Conservation (phyloP, 1,140 invertebrate genomes). For the Drosophila sulfurigaster region DNA sequence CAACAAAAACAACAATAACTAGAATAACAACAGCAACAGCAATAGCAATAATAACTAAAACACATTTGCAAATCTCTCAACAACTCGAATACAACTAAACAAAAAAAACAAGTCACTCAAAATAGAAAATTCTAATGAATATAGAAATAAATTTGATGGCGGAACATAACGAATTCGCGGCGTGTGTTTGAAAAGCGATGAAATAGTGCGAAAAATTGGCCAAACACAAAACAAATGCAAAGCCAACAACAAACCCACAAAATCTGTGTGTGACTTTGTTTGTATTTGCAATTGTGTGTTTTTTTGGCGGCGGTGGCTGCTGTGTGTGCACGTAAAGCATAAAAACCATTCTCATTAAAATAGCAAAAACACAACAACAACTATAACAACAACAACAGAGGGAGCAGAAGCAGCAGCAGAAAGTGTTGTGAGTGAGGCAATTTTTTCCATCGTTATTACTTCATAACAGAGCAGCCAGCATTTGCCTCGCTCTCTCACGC, state of each 20-base stretch:
- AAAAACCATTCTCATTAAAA: conserved; percentile 48
- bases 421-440: conserved; percentile 47
- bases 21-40: conserved; percentile 7
- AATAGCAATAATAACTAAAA: conserved; percentile 11
- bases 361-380: conserved; percentile 44
- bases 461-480: conserved; percentile 59
- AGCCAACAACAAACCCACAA: conserved; percentile 7
- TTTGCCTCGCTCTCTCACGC: conserved; percentile 28
- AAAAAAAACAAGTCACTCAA: conserved; percentile 2
- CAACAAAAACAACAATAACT: conserved; percentile 8
- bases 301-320: conserved; percentile 46
- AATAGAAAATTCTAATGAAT: conserved; percentile 21
- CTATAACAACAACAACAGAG: conserved; percentile 18
- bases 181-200: conserved; percentile 12
- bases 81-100: conserved; percentile 8
- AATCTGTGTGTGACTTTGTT: conserved; percentile 23
- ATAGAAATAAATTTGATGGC: conserved; percentile 9
- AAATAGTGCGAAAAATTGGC: conserved; percentile 1
- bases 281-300: conserved; percentile 17
- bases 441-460: conserved; percentile 65
- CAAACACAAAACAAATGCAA: conserved; percentile 28
- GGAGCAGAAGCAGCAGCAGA: conserved; percentile 23
- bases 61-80: not conserved
- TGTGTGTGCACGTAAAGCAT: conserved; percentile 49
- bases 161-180: conserved; percentile 8